Conservation (phyloP, 2,113 vertebrate genomes). For the Crotalus viridis region DNA sequence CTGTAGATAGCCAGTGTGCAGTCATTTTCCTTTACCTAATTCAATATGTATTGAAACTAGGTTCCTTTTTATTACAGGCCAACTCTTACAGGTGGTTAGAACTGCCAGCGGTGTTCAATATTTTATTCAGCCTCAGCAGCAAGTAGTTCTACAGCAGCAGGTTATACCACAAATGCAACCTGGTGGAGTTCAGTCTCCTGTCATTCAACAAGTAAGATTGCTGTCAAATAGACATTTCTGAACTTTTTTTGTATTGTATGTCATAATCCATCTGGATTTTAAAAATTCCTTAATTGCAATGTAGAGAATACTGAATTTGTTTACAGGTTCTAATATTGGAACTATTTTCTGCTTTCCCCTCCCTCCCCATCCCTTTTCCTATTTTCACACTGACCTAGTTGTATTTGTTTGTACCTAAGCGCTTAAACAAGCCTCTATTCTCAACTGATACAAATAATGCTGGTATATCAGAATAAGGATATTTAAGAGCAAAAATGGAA, state of each 20-base stretch:
- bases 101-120: conserved; percentile 92
- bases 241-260: background rate
- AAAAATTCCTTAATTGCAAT: background rate
- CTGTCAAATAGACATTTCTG: background rate
- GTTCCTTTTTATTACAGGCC: conserved; percentile 73
- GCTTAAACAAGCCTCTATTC: background rate
- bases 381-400: background rate
- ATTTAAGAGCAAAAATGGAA: background rate
- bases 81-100: conserved; percentile 94
- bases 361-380: background rate
- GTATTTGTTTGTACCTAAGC: background rate
- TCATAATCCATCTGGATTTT: background rate
- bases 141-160: conserved; percentile 91
- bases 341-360: background rate
- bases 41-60: background rate
- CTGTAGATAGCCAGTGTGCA: background rate
- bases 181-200: conserved; percentile 90
- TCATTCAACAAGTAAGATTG: conserved; percentile 92
- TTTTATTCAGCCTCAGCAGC: conserved; percentile 93
- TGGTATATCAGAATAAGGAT: background rate
- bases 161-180: conserved; percentile 93
- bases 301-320: background rate
- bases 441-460: background rate
- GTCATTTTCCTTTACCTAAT: background rate
- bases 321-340: background rate